A percentile compares a stretch with the other conserved stretches of the same genome.
Evolutionary conservation across 2,888 invertebrate species (phyloP).

Genomic region (Diabrotica balteata): DNA sequence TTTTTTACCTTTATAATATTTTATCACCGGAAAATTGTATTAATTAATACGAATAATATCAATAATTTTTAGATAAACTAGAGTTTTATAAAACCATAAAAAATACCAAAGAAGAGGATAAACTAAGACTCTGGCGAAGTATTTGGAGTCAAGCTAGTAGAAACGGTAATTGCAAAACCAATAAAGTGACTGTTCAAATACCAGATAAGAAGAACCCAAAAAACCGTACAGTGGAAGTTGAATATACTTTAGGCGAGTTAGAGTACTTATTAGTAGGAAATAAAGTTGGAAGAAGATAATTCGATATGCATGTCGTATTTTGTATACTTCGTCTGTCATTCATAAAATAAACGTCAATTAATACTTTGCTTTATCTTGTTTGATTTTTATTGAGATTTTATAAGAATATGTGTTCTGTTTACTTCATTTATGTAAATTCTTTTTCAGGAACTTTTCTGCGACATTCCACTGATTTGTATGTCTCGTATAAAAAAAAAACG

Average conservation of each 20-base stretch:
- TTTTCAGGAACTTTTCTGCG: no score
- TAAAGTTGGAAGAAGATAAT: slow-evolving; percentile 10
- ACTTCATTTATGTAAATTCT: no score
- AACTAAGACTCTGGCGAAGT: slow-evolving; percentile 52
- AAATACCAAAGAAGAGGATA: slow-evolving; percentile 52
- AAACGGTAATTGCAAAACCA: slow-evolving; percentile 52
- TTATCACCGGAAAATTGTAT: no score
- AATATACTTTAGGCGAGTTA: slow-evolving; percentile 52
- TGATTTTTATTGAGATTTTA: no score
- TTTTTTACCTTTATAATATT: no score
- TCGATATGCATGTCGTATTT: background rate
- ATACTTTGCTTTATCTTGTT: no score
- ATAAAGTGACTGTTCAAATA: slow-evolving; percentile 56
- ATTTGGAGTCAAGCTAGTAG: slow-evolving; percentile 55
- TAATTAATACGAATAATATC: background rate
- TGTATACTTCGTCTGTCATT: no score
- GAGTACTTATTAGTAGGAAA: slow-evolving; percentile 44
- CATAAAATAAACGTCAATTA: no score
- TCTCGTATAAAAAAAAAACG: no score
- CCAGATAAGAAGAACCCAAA: slow-evolving; percentile 47
- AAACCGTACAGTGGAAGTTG: slow-evolving; percentile 47
- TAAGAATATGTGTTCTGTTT: no score
- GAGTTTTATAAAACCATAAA: slow-evolving; percentile 52
- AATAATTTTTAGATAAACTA: slow-evolving; percentile 48
- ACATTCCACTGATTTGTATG: no score